phyloP scores from a whole-genome alignment of 2,888 invertebrate species.

The Oxystoma pomonae region DNA sequence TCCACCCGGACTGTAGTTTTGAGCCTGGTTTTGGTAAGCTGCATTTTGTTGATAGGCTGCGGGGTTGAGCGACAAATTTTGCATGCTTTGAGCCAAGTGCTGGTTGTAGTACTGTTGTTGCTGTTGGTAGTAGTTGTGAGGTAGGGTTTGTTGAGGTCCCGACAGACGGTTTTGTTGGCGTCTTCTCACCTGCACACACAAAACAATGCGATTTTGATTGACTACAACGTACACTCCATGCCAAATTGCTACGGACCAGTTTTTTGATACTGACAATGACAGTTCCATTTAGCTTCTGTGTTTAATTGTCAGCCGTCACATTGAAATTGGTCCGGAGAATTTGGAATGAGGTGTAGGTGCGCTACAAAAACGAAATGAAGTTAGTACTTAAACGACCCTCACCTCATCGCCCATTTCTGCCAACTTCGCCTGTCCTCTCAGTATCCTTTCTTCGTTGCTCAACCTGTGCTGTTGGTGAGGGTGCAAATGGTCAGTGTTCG shows the following conservation, averaged over 20 bases:
- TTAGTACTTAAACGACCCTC: too few relatives aligned
- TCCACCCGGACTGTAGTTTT: slow-evolving; percentile 6
- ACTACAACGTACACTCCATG: too few relatives aligned
- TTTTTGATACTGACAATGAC: too few relatives aligned
- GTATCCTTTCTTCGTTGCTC: slow-evolving; percentile 30
- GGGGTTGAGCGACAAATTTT: slow-evolving; percentile 40
- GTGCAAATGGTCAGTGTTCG: slow-evolving; percentile 27
- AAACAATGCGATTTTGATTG: too few relatives aligned
- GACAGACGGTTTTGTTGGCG: slow-evolving; percentile 20
- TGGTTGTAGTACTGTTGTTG: slow-evolving; percentile 35
- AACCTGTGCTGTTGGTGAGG: slow-evolving; percentile 24
- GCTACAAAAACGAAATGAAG: too few relatives aligned
- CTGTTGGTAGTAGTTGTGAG: slow-evolving; percentile 28
- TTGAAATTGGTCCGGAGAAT: too few relatives aligned
- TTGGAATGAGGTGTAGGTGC: too few relatives aligned
- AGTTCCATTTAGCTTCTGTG: too few relatives aligned
- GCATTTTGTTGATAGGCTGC: slow-evolving; percentile 24
- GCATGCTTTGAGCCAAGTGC: slow-evolving; percentile 43
- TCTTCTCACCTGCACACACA: slow-evolving; percentile 16
- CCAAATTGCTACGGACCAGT: too few relatives aligned
- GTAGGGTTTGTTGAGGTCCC: slow-evolving; percentile 40
- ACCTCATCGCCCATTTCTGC: slow-evolving; percentile 80
- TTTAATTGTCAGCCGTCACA: too few relatives aligned
- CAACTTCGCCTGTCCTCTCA: slow-evolving; percentile 59
- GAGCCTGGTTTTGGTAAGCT: slow-evolving; percentile 20